Evolutionary conservation across 2,113 vertebrate genomes (phyloP).

Genomic region (Pitta sordida): DNA sequence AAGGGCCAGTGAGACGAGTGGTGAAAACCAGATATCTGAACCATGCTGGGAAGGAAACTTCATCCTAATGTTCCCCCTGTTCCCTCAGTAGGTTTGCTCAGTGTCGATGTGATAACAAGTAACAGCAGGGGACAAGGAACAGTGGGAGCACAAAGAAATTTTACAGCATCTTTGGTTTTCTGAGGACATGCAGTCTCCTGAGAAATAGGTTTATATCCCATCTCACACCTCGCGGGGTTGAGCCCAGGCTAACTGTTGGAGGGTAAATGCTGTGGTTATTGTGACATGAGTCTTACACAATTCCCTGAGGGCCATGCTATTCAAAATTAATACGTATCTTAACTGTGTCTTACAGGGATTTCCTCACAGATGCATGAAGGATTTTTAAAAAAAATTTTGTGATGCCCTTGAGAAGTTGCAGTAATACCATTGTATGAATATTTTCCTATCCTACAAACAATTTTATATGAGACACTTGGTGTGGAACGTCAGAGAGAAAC

Average conservation of each 20-base stretch:
- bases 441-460: slow-evolving; percentile 21
- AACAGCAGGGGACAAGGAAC: neutral
- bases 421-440: neutral
- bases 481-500: slow-evolving; percentile 15
- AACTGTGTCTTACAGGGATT: slow-evolving; percentile 7
- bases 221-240: neutral
- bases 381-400: neutral
- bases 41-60: neutral
- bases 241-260: neutral
- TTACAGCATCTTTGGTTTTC: neutral
- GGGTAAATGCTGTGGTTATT: neutral
- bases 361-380: slow-evolving; percentile 20
- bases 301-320: neutral
- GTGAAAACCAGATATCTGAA: neutral
- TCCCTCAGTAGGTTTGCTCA: neutral
- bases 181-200: neutral
- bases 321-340: slow-evolving; percentile 12
- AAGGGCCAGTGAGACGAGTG: neutral
- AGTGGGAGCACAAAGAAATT: neutral
- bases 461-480: slow-evolving; percentile 2
- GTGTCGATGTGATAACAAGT: neutral
- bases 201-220: neutral
- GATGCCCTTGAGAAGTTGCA: neutral
- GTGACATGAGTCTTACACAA: slow-evolving; percentile 21
- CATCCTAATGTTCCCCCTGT: neutral